Evolutionary conservation across 1,140 invertebrate genomes (phyloP), one percentile per base, ranked within the genome.

Genomic region (Platyura marginata): DNA sequence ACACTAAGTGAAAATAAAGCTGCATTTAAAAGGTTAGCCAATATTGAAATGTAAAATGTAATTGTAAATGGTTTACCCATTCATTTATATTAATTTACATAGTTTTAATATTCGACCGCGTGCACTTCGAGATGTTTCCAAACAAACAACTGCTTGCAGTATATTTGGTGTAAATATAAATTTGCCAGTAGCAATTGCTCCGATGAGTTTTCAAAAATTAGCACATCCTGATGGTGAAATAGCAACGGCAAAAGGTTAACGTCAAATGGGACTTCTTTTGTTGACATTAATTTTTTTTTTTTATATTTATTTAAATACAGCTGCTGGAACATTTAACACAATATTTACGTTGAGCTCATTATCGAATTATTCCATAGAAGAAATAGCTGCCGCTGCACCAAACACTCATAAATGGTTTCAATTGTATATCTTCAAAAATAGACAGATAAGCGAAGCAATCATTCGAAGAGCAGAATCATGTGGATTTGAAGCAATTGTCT

Each of bases 171-270:
- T 75, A 35, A 69, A 62, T 42, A 66, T 92, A 15, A 64, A 72
- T 3, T 76, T 87, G 66, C 92, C 92, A 0, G 59, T 95, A 20
- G 88, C 86, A 3, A 77, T 96, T 41, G 76, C 91, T 0, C 89
- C 92, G 1, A 85, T 87, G 3, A 90, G 90, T 0, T 90, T 94
- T 84, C 91, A 95, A 54, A 74, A 72, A 51, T 82, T 97, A 84
- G 88, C 90, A 1, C 81, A 92, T 66, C 74, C 79, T 2, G 80
- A 90, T 38, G 92, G 92, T 10, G 91, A 97, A 69, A 65, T 76
- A 44, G 90, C 82, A 33, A 88, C 75, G 59, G 87, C 73, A 1
- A 79, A 63, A 75, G 85, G 84, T 86, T 66, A 50, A 44, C 43
- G n/a, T n/a, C n/a, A n/a, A n/a, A n/a, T n/a, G n/a, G n/a, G n/a